Evolutionary conservation across 37 sponge, comb jelly and placozoan genomes (phyloP).

Genomic region (Tethya wilhelma): DNA sequence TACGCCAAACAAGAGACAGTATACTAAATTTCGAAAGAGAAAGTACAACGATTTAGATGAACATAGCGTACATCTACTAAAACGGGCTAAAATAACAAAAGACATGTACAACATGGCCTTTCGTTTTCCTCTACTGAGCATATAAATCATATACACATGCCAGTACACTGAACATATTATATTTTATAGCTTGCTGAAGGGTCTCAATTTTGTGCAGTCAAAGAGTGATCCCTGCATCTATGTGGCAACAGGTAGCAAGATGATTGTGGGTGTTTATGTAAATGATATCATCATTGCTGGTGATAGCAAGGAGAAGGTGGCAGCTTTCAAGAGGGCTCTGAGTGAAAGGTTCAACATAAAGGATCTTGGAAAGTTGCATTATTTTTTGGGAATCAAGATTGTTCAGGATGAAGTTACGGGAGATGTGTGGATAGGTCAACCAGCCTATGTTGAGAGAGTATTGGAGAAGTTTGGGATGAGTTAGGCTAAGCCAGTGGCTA

Average conservation of each 20-base stretch:
- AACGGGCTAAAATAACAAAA: too few relatives aligned
- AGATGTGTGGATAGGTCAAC: slow-evolving; percentile 45
- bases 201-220: background rate
- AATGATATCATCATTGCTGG: background rate
- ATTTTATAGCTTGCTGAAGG: too few relatives aligned
- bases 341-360: slow-evolving; percentile 20
- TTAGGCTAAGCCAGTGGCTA: slow-evolving; percentile 25
- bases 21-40: background rate
- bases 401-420: slow-evolving; percentile 24
- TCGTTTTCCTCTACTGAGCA: too few relatives aligned
- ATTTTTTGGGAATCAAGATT: slow-evolving; percentile 41
- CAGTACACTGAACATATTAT: too few relatives aligned
- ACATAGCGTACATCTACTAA: too few relatives aligned
- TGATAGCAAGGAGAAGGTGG: background rate
- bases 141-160: too few relatives aligned
- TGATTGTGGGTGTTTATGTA: too few relatives aligned
- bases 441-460: slow-evolving; percentile 22
- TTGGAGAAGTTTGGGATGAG: slow-evolving; percentile 17
- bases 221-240: background rate
- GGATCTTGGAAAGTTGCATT: slow-evolving; percentile 25
- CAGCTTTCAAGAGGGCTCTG: background rate
- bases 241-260: background rate
- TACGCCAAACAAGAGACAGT: background rate
- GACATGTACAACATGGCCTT: too few relatives aligned
- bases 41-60: too few relatives aligned